These are phyloP conservation scores for Ceratosolen solmsi DNA, from an alignment of 1,140 invertebrate species.

Conservation along the genomic window DNA sequence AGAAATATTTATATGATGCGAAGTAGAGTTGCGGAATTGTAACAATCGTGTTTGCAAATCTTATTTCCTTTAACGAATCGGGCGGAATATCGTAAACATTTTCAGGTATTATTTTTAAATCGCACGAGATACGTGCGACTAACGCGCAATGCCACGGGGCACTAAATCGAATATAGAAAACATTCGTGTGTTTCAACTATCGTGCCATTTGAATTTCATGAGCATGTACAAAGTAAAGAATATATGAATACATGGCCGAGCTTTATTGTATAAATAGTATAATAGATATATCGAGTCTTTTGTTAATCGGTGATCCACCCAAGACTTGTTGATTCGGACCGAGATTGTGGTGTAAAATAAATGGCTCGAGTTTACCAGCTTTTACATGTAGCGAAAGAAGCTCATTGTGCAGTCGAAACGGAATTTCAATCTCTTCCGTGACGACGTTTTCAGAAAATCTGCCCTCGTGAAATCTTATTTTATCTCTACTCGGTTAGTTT, in stretches of 20 bases:
- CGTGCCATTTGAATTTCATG: background rate
- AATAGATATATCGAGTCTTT: background rate
- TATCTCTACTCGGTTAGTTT: conserved; percentile 40
- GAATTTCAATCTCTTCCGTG: too few species aligned
- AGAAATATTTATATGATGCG: background rate
- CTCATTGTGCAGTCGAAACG: conserved; percentile 3
- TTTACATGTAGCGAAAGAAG: background rate
- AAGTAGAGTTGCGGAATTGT: background rate
- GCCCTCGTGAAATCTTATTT: conserved; percentile 44
- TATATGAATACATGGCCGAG: background rate
- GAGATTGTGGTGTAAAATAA: background rate
- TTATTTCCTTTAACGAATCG: background rate
- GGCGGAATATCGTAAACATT: background rate
- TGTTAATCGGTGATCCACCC: background rate
- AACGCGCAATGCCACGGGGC: background rate
- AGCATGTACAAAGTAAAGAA: background rate
- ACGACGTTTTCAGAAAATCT: conserved; percentile 55
- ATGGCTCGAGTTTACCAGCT: background rate
- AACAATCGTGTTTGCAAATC: background rate
- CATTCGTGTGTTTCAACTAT: background rate
- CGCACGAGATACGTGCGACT: background rate
- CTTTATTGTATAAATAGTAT: background rate
- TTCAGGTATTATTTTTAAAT: background rate
- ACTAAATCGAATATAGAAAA: background rate
- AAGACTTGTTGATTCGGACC: background rate